phyloP scores from a whole-genome alignment of 2,888 invertebrate species.

The Leptothorax acervorum region DNA sequence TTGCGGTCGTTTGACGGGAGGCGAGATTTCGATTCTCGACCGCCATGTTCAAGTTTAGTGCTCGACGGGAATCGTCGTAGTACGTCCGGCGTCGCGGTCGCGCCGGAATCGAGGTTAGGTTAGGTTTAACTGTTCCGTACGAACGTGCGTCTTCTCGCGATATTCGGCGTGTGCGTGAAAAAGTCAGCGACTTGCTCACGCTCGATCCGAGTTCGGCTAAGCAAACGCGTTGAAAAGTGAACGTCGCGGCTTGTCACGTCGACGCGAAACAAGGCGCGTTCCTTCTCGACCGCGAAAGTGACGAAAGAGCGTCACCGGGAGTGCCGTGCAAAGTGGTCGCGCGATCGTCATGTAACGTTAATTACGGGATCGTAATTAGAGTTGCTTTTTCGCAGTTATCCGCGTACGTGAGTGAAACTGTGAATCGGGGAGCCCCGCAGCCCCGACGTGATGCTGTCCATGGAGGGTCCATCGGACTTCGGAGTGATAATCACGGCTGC shows the following conservation, averaged over 20 bases:
- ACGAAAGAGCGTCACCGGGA: too few species aligned
- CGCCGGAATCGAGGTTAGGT: too few species aligned
- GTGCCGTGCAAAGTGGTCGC: too few species aligned
- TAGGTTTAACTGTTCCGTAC: too few species aligned
- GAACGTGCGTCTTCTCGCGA: too few species aligned
- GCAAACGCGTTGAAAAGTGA: neutral
- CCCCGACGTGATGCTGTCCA: neutral
- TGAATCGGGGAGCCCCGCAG: neutral
- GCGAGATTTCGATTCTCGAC: neutral
- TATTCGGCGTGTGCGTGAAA: neutral
- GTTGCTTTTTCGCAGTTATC: neutral
- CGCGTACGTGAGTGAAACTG: neutral
- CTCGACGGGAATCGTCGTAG: too few species aligned
- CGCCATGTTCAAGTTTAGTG: neutral
- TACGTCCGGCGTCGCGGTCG: too few species aligned
- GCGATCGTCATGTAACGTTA: neutral
- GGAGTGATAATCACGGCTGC: neutral
- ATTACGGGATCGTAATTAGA: neutral
- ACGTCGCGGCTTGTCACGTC: neutral
- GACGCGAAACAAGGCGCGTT: neutral
- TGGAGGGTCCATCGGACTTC: neutral
- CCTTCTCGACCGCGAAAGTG: neutral
- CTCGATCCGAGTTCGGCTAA: neutral
- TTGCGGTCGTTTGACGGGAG: neutral
- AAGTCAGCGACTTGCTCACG: neutral